Base-by-base conservation (phyloP, 1,140 invertebrate species). In the Eupeodes corollae region DNA sequence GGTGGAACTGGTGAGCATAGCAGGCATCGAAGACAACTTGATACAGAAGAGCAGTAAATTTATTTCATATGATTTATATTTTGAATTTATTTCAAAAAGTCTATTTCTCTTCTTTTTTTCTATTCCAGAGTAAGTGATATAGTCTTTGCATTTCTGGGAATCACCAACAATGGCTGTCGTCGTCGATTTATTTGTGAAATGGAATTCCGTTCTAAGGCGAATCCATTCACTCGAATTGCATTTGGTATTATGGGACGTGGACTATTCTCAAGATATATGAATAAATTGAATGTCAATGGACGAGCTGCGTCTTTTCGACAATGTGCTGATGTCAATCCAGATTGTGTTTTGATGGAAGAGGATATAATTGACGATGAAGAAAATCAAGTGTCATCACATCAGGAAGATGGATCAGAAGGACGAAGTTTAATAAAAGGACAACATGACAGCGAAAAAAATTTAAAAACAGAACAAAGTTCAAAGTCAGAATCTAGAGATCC, bases 111-210 rank as follows among this genome's bases (percentile, higher is more conserved):
- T 47, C 34, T 33, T 47, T 42, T 15, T 26, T 6, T 9, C 16
- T 32, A 19, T 30, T 1, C 0, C 15, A 67, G 63, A 45, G 63
- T 67, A 43, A 59, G 59, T 6, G 59, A 67, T 32, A 58, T 67
- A 11, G 56, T 67, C 56, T 67, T 67, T 18, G 52, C 55, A 19
- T 67, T 67, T 30, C 47, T 67, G 52, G 65, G 65, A 0, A 45
- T 67, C 16, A 61, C 63, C 40, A 56, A 64, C 6, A 52, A 47
- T 30, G 61, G 62, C 6, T 67, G 65, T 16, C 62, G 64, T 31
- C 63, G 57, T 6, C 60, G 65, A 31, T 67, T 67, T 30, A 56
- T 67, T 8, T 67, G 65, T 43, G 65, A 67, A 56, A 62, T 67
- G 60, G 64, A 67, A 42, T 67, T 67, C 53, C 57, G 61, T 5